Conservation (phyloP, 2,797 vertebrate species). For the Poeciliopsis turneri region DNA sequence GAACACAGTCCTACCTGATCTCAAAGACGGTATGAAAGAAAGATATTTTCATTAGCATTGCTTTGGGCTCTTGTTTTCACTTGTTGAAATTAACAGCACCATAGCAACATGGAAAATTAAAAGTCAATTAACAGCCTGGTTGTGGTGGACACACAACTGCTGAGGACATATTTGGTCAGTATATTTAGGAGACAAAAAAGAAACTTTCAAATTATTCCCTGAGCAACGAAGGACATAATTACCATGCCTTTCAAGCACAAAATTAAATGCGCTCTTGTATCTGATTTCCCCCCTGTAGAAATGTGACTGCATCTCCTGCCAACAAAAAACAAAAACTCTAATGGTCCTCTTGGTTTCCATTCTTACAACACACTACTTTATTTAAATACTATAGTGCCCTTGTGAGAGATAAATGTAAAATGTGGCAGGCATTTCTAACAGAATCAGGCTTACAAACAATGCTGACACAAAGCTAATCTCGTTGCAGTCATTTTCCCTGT, state of each 20-base stretch:
- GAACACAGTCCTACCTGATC: background rate
- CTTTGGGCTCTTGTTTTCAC: background rate
- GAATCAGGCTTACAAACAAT: background rate
- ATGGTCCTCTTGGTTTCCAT: constrained; percentile 2
- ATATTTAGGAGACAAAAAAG: background rate
- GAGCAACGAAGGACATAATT: background rate
- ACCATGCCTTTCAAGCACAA: background rate
- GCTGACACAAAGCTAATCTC: background rate
- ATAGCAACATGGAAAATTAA: background rate
- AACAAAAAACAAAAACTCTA: background rate
- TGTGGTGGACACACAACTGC: background rate
- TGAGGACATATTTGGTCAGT: background rate
- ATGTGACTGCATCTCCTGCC: background rate
- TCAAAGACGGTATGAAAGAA: background rate
- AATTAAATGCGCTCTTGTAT: background rate
- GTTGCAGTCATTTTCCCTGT: background rate
- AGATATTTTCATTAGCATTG: background rate
- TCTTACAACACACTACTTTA: background rate
- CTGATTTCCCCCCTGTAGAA: background rate
- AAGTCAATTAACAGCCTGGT: background rate
- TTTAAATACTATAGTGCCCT: background rate
- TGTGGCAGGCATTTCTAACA: background rate
- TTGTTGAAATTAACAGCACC: background rate
- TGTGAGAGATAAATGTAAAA: background rate
- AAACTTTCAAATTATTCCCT: background rate